phyloP scores from a whole-genome alignment of 2,113 vertebrate genomes.

The Pionites leucogaster region DNA sequence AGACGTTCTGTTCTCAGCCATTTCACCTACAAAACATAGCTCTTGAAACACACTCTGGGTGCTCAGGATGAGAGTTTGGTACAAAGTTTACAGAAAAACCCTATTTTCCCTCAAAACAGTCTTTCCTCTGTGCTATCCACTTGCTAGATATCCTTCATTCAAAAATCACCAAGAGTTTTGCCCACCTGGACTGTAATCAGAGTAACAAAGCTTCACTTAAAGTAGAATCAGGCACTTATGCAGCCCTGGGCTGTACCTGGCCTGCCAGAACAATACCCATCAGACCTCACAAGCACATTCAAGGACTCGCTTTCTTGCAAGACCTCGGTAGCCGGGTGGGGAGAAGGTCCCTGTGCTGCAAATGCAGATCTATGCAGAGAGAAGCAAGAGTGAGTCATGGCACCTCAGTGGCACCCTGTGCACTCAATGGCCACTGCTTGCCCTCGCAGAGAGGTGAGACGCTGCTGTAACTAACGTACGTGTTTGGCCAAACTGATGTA shows the following conservation, averaged over 20 bases:
- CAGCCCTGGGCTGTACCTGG: not conserved
- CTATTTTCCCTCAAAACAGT: not conserved
- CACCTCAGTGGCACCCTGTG: not conserved
- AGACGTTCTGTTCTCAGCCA: not conserved
- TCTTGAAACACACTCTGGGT: not conserved
- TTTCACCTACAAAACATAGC: not conserved
- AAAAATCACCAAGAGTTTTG: not conserved
- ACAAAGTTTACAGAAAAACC: not conserved
- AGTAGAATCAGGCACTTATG: not conserved
- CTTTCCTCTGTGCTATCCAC: not conserved
- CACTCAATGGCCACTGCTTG: not conserved
- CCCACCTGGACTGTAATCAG: not conserved
- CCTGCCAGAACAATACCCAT: not conserved
- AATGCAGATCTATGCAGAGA: not conserved
- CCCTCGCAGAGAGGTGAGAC: accelerated
- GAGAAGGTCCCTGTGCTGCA: not conserved
- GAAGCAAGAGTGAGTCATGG: not conserved
- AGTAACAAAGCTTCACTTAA: not conserved
- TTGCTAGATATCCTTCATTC: not conserved
- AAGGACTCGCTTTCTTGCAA: not conserved
- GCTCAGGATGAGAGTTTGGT: not conserved
- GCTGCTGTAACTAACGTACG: accelerated
- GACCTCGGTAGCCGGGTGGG: not conserved
- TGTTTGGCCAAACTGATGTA: not conserved
- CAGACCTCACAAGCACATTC: not conserved